Percentiles rank a stretch among this genome's conserved stretches.
Evolutionary conservation across 2,888 invertebrate genomes (phyloP).

Genomic region (Drosophila histrio): DNA sequence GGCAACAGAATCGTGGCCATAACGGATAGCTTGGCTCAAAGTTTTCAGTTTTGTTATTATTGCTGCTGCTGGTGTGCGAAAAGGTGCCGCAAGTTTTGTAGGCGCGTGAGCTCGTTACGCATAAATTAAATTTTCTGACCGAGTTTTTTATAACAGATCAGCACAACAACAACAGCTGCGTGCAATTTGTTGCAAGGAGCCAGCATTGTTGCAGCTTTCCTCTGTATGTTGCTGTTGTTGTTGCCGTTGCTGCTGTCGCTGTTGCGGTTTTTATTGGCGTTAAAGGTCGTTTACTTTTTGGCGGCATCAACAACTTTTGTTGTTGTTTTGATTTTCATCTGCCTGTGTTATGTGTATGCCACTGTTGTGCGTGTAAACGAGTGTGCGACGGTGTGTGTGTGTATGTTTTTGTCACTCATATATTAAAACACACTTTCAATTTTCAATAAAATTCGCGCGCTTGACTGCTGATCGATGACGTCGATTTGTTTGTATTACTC

Average conservation of each 20-base stretch:
- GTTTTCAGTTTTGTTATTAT: slow-evolving; percentile 15
- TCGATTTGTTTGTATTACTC: slow-evolving; percentile 70
- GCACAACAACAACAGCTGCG: slow-evolving; percentile 27
- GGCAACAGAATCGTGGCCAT: slow-evolving; percentile 19
- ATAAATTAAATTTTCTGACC: slow-evolving; percentile 74
- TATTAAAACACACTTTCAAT: slow-evolving; percentile 73
- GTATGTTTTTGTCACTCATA: slow-evolving; percentile 21
- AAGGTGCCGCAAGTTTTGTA: slow-evolving; percentile 72
- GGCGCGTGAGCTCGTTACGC: slow-evolving; percentile 80
- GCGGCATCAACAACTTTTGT: slow-evolving; percentile 80
- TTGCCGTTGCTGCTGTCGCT: slow-evolving; percentile 23
- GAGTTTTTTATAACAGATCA: slow-evolving; percentile 67
- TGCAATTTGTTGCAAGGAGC: slow-evolving; percentile 73
- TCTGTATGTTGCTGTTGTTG: slow-evolving; percentile 38
- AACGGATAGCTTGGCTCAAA: slow-evolving; percentile 53
- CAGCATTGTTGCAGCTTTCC: slow-evolving; percentile 63
- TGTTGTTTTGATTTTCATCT: slow-evolving; percentile 78
- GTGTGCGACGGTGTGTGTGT: slow-evolving; percentile 18
- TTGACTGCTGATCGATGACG: slow-evolving; percentile 70
- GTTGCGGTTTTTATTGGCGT: slow-evolving; percentile 76
- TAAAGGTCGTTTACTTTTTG: slow-evolving; percentile 84
- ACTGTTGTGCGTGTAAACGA: slow-evolving; percentile 16
- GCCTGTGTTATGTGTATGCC: slow-evolving; percentile 41
- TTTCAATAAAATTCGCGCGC: slow-evolving; percentile 72
- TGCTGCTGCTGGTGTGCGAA: slow-evolving; percentile 23